These are phyloP conservation scores for Heterochromis multidens DNA, from an alignment of 2,113 vertebrate genomes.

Conservation along the genomic window DNA sequence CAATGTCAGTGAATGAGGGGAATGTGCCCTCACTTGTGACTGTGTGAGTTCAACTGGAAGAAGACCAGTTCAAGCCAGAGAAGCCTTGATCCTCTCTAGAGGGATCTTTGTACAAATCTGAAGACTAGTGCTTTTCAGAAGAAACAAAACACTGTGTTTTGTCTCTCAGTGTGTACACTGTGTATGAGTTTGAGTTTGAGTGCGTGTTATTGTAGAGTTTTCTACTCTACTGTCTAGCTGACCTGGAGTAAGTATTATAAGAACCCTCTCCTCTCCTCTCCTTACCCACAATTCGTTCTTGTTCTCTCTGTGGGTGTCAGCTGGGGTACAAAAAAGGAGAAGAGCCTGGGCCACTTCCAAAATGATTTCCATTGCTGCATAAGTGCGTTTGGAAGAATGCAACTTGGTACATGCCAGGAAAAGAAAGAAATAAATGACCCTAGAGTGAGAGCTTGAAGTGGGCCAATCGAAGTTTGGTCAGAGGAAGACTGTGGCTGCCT, in stretches of 20 bases:
- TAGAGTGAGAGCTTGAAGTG: conserved; percentile 56
- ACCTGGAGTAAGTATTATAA: conserved; percentile 29
- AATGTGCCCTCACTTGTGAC: conserved; percentile 15
- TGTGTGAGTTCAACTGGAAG: conserved; percentile 41
- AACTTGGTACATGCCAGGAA: conserved; percentile 55
- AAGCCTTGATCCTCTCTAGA: background rate
- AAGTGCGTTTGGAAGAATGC: conserved; percentile 69
- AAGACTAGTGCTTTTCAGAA: conserved; percentile 28
- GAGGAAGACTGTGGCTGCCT: conserved; percentile 26
- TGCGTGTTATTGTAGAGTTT: conserved; percentile 20
- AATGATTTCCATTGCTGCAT: conserved; percentile 60
- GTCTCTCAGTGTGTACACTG: background rate
- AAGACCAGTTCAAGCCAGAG: background rate
- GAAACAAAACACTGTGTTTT: conserved; percentile 18
- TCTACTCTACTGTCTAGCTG: conserved; percentile 3
- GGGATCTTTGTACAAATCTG: conserved; percentile 16
- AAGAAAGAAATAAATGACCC: conserved; percentile 59
- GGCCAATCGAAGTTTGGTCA: conserved; percentile 54
- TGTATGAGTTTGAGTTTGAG: background rate
- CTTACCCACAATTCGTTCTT: background rate
- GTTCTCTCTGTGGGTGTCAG: conserved; percentile 22
- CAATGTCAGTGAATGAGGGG: conserved; percentile 26
- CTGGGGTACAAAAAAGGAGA: conserved; percentile 18
- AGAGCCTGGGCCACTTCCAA: conserved; percentile 49
- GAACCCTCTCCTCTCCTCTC: background rate